Evolutionary conservation across 2,888 invertebrate genomes (phyloP).

Genomic region (Orthosia gracilis): DNA sequence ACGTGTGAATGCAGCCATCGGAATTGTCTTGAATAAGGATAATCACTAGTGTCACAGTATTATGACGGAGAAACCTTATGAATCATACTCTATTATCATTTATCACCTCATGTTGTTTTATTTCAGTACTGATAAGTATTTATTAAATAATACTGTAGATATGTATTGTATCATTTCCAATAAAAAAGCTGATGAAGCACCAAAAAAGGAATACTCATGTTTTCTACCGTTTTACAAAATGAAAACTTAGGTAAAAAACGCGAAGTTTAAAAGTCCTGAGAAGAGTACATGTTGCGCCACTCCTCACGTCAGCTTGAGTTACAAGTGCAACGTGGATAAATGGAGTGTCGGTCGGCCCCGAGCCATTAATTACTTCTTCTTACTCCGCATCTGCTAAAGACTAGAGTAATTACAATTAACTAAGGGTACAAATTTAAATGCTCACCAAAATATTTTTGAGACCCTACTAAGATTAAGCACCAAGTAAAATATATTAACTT

Average conservation of each 20-base stretch:
- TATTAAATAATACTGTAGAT: slow-evolving; percentile 29
- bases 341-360: slow-evolving; percentile 50
- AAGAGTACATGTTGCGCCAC: slow-evolving; percentile 54
- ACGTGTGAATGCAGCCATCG: slow-evolving; percentile 23
- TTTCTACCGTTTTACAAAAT: slow-evolving; percentile 2
- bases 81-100: slow-evolving; percentile 31
- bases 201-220: background rate
- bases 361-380: slow-evolving; percentile 47
- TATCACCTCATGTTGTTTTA: slow-evolving; percentile 37
- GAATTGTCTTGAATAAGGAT: slow-evolving; percentile 36
- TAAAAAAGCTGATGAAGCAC: background rate
- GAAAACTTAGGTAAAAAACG: slow-evolving; percentile 14
- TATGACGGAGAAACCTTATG: slow-evolving; percentile 41
- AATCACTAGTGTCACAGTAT: slow-evolving; percentile 22
- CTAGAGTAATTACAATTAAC: slow-evolving; percentile 42
- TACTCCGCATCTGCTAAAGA: slow-evolving; percentile 32
- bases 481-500: no score
- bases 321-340: slow-evolving; percentile 58
- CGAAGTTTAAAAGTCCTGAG: slow-evolving; percentile 40
- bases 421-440: no score
- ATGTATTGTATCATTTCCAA: no score
- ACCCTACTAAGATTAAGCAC: no score
- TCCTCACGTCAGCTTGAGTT: slow-evolving; percentile 45
- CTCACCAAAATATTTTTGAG: no score
- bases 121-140: slow-evolving; percentile 27